Percentiles rank a stretch among this genome's conserved stretches.
These are phyloP conservation scores for Oreochromis aureus DNA, from an alignment of 2,113 vertebrate genomes.

Conservation along the genomic window DNA sequence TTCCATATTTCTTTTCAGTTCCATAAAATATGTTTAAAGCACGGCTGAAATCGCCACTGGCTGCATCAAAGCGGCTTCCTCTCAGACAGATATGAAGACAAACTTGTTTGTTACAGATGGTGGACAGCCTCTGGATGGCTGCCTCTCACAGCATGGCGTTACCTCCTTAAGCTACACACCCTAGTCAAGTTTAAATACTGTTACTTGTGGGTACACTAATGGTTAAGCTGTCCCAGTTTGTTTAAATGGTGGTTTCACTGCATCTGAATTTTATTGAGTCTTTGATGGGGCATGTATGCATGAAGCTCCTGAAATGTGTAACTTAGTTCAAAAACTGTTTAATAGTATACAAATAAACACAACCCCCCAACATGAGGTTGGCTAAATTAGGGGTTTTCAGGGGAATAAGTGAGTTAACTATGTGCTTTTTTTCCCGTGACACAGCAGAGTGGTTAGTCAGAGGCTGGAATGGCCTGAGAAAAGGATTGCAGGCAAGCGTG, in stretches of 20 bases:
- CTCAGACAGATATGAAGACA: not conserved
- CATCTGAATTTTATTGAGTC: not conserved
- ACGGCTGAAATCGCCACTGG: not conserved
- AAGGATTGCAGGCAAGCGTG: not conserved
- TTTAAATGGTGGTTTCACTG: not conserved
- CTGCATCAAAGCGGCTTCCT: not conserved
- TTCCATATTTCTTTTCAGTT: not conserved
- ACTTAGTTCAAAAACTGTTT: not conserved
- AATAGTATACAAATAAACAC: not conserved
- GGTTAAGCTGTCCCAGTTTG: not conserved
- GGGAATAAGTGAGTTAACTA: not conserved
- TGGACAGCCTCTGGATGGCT: not conserved
- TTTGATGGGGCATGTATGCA: not conserved
- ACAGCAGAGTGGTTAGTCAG: conserved; percentile 38
- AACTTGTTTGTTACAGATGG: conserved; percentile 11
- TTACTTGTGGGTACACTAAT: not conserved
- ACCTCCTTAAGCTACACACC: not conserved
- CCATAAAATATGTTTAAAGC: not conserved
- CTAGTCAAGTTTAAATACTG: not conserved
- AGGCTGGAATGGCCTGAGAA: conserved; percentile 1
- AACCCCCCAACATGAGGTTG: not conserved
- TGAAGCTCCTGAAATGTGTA: not conserved
- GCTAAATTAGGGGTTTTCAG: conserved; percentile 21
- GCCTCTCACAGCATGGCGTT: not conserved
- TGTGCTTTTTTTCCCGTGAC: conserved; percentile 10